Conservation (phyloP, 2,797 vertebrate genomes). For the Malacoraja senta region DNA sequence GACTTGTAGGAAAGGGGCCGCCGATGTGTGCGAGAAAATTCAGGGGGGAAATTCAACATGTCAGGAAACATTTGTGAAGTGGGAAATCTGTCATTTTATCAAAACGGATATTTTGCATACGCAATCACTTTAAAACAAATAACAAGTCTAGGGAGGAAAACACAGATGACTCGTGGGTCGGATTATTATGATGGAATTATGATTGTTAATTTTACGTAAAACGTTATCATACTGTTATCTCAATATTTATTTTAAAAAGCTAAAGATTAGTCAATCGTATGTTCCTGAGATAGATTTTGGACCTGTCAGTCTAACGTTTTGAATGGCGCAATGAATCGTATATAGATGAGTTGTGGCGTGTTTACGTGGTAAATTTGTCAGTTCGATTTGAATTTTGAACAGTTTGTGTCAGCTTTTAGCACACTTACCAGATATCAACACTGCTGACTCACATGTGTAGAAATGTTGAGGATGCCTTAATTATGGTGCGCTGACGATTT, state of each 20-base stretch:
- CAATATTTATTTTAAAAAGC: no score
- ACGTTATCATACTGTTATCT: no score
- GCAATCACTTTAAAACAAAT: not conserved
- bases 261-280: no score
- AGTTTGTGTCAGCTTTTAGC: not conserved
- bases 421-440: not conserved
- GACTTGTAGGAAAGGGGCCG: not conserved
- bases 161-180: not conserved
- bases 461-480: not conserved
- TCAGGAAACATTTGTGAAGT: not conserved
- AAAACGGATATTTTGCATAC: not conserved
- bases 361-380: not conserved
- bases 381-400: not conserved
- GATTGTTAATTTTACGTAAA: no score
- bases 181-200: no score
- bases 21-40: not conserved
- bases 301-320: not conserved
- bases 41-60: not conserved
- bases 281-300: not conserved
- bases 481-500: not conserved
- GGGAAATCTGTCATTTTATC: not conserved
- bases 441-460: not conserved
- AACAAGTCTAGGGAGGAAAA: not conserved
- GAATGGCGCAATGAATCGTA: not conserved
- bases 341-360: not conserved